Evolutionary conservation across 2,888 invertebrate species (phyloP), one percentile per base, ranked within the genome.

Genomic region (Arctia plantaginis): DNA sequence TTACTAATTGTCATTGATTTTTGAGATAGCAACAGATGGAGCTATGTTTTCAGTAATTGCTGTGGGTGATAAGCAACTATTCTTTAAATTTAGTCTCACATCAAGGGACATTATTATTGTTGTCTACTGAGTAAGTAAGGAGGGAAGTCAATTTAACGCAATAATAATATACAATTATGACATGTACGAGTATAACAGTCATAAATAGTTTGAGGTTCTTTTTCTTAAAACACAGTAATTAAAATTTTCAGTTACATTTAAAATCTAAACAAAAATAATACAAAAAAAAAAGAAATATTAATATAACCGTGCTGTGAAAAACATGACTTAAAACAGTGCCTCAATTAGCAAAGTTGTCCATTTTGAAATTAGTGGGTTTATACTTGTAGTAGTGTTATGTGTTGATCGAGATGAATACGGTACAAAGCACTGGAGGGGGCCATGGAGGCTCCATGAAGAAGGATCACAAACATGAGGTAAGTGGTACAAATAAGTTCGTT

Each of bases 351-450:
- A 86, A 86, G 85, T 77, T 88, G 93, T 93, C 93, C 93, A 92
- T 93, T 93, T 85, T 93, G 88, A 86, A 77, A 80, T 74, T 90
- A 89, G 90, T 79, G 47, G 83, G 71, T 76, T 80, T 81, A 73
- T 76, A 72, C 27, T 70, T 55, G 75, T 82, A 80, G 78, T 79
- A 71, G 76, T 76, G 80, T 82, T 77, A 79, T 82, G 80, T 77
- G 83, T 78, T 39, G 20, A 66, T 77, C 66, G 85, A 91, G 71
- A 97, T 97, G 97, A 97, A 97, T 87, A 97, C 97, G 3, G 97
- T 97, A 65, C 97, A 97, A 89, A 97, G 97, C 85, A 95, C 96
- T 0, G 97, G 97, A 15, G 96, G 96, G 0, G 96, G 96, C 44
- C 96, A 96, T 84, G 96, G 96, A 0, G 96, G 96, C 39, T 94